Evolutionary conservation across 2,888 invertebrate genomes (phyloP).

Genomic region (Sminthurides aquaticus): DNA sequence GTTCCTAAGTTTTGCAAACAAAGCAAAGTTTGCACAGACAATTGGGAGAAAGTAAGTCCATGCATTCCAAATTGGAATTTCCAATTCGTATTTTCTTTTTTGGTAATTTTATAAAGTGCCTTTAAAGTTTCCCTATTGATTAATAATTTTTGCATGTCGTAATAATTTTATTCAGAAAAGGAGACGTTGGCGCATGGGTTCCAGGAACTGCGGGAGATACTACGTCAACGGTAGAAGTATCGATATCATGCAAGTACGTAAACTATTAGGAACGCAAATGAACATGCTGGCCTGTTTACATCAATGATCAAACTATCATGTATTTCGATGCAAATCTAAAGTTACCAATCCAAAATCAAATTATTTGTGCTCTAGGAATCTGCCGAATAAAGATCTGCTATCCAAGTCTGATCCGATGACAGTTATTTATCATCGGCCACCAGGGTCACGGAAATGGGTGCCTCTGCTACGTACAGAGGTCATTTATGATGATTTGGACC

Average conservation of each 20-base stretch:
- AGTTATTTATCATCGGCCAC: slow-evolving; percentile 47
- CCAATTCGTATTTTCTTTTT: no score
- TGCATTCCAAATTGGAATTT: not conserved
- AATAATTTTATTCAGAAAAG: not conserved
- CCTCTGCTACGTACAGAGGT: slow-evolving; percentile 48
- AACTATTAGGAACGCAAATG: no score
- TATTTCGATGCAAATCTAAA: no score
- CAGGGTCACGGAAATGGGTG: slow-evolving; percentile 45
- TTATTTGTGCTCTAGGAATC: slow-evolving; percentile 46
- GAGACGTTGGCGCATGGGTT: not conserved
- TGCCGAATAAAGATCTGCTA: slow-evolving; percentile 51
- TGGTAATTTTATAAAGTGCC: no score
- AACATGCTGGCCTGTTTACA: not conserved
- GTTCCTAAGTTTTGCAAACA: not conserved
- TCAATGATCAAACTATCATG: no score
- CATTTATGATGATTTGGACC: slow-evolving; percentile 49
- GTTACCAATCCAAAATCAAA: not conserved
- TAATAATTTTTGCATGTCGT: no score
- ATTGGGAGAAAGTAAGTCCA: not conserved
- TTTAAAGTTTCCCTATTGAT: no score
- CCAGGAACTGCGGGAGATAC: slow-evolving; percentile 47
- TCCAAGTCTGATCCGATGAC: slow-evolving; percentile 54
- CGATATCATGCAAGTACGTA: slow-evolving; percentile 47
- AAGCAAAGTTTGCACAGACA: not conserved
- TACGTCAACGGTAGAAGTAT: slow-evolving; percentile 47